phyloP scores from a whole-genome alignment of 2,888 invertebrate species.

The Morpho deidamia region DNA sequence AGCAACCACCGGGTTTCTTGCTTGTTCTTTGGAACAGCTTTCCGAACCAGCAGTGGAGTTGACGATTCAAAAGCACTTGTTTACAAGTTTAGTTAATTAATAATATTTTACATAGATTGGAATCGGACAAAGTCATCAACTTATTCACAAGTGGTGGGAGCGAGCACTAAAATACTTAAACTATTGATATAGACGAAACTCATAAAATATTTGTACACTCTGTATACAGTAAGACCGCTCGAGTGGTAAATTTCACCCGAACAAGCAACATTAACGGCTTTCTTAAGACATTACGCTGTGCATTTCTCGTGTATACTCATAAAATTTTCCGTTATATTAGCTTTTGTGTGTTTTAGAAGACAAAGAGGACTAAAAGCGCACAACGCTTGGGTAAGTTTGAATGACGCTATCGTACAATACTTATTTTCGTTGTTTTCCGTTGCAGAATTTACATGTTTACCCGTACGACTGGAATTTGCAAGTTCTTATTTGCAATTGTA shows the following conservation, averaged over 20 bases:
- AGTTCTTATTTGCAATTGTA: too few relatives aligned
- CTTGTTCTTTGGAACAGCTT: too few relatives aligned
- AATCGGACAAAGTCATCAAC: too few relatives aligned
- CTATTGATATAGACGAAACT: too few relatives aligned
- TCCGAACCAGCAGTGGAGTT: too few relatives aligned
- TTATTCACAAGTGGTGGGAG: too few relatives aligned
- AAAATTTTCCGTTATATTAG: slow-evolving; percentile 5
- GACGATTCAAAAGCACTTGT: too few relatives aligned
- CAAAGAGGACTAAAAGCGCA: not conserved
- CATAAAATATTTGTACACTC: not conserved
- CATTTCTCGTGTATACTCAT: slow-evolving; percentile 7
- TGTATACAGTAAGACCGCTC: slow-evolving; percentile 33
- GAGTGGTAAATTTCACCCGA: slow-evolving; percentile 61
- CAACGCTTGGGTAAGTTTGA: not conserved
- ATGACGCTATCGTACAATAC: slow-evolving; percentile 2
- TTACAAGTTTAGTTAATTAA: too few relatives aligned
- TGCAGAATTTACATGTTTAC: not conserved
- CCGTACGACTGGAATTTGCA: too few relatives aligned
- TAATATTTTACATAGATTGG: too few relatives aligned
- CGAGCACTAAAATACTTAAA: too few relatives aligned
- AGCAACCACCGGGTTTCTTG: too few relatives aligned
- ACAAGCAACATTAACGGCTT: slow-evolving; percentile 66
- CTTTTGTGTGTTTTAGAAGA: slow-evolving; percentile 4
- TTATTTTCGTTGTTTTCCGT: not conserved
- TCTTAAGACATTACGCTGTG: slow-evolving; percentile 11